Base-by-base conservation (phyloP, 2,888 invertebrate species). In the Aleiodes leptofemur region DNA sequence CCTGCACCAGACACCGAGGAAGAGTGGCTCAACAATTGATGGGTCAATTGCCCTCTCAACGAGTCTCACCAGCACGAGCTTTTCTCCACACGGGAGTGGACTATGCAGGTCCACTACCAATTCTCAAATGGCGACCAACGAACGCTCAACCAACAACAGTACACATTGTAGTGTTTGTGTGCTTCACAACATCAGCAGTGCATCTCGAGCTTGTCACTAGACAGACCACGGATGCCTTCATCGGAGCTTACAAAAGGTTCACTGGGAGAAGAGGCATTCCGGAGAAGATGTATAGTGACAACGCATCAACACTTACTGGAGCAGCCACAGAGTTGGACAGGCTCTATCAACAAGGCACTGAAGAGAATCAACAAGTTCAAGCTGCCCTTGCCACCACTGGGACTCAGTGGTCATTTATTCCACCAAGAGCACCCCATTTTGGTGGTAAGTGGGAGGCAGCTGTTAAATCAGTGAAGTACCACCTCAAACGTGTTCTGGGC, bases 21-120 rank as follows among this genome's bases (percentile, higher is more conserved):
- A 14, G 9, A 0, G 61, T 43, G 4, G 72, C 78, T 9, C 72
- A 76, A 0, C 78, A 76, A 51, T 69, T 74, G 13, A 78, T 78
- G 76, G 76, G 56, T 7, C 73, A 76, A 34, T 69, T 74, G 3
- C 74, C 76, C 2, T 8, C 43, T 8, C 0, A 43, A 61, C n/a
- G 71, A 34, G 59, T 69, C 16, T 66, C 75, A 23, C 57, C 34
- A 13, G n/a, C 57, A 59, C 3, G 31, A 23, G 23, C 23, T 23
- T 23, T 23, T 23, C 23, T 23, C 23, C 23, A 23, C 23, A 23
- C 23, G 23, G 23, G 23, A 23, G 23, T 2, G 23, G 23, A 23
- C 23, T 23, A 23, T 23, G 23, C 23, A 23, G 23, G 23, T 23
- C 23, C 23, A 23, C 23, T 23, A 23, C 23, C 23, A 23, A 23